These are phyloP conservation scores for Melanerpes formicivorus DNA, from an alignment of 2,113 vertebrate genomes.

Conservation along the genomic window DNA sequence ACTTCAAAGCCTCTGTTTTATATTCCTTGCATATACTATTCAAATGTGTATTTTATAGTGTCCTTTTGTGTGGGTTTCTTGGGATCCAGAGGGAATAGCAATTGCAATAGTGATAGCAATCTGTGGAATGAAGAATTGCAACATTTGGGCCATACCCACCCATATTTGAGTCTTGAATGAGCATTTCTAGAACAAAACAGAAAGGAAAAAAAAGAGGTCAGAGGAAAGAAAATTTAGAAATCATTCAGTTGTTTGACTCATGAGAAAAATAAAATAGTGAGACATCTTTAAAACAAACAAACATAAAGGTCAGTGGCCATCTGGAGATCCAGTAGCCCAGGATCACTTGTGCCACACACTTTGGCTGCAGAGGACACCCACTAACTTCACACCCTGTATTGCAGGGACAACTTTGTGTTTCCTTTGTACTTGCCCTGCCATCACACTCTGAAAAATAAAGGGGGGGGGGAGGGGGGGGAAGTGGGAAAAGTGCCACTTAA, in stretches of 20 bases:
- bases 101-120: conserved; percentile 32
- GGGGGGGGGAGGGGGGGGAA: accelerated
- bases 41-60: neutral
- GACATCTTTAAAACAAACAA: conserved; percentile 13
- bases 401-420: neutral
- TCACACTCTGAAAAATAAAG: accelerated
- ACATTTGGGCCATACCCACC: conserved; percentile 13
- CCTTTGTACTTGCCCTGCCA: neutral
- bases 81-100: neutral
- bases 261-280: neutral
- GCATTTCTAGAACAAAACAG: conserved; percentile 27
- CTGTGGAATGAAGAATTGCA: conserved; percentile 59
- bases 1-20: neutral
- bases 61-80: conserved; percentile 35
- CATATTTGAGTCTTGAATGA: conserved; percentile 22
- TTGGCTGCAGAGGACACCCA: neutral
- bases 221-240: conserved; percentile 22
- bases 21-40: neutral
- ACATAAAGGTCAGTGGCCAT: neutral
- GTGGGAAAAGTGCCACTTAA: neutral
- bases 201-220: conserved; percentile 25
- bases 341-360: neutral
- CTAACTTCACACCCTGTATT: neutral
- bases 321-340: neutral
- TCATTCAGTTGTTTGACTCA: neutral